phyloP scores from a whole-genome alignment of 2,888 invertebrate genomes.

The Drosophila ustulata region DNA sequence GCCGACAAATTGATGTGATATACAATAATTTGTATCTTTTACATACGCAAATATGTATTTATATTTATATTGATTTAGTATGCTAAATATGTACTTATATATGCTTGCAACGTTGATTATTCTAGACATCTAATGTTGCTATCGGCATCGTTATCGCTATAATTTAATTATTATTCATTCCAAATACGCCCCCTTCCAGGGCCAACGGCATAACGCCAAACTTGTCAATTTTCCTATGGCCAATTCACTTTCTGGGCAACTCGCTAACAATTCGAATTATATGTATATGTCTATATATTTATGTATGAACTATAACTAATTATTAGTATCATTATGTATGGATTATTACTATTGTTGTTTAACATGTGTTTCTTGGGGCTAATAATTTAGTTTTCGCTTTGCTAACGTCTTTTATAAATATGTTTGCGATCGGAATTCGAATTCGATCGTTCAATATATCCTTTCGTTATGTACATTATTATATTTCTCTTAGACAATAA shows the following conservation, averaged over 20 bases:
- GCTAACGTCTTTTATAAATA: constrained; percentile 70
- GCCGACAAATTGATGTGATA: constrained; percentile 71
- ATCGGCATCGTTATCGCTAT: constrained; percentile 52
- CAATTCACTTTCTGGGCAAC: constrained; percentile 52
- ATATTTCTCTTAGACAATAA: constrained; percentile 56
- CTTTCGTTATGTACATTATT: constrained; percentile 64
- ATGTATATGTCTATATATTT: constrained; percentile 37
- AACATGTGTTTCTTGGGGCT: constrained; percentile 73
- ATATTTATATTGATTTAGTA: constrained; percentile 32
- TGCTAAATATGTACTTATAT: constrained; percentile 45
- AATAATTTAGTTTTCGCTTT: constrained; percentile 63
- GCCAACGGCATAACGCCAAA: constrained; percentile 36
- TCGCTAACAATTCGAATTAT: constrained; percentile 55
- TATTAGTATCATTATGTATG: constrained; percentile 21
- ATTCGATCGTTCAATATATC: constrained; percentile 53
- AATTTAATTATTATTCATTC: constrained; percentile 44
- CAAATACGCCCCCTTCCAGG: constrained; percentile 45
- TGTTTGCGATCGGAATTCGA: constrained; percentile 40
- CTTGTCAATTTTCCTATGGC: constrained; percentile 59
- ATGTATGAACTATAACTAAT: constrained; percentile 25
- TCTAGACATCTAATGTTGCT: constrained; percentile 73
- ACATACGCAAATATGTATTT: constrained; percentile 12
- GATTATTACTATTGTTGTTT: constrained; percentile 65
- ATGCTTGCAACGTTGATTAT: constrained; percentile 67
- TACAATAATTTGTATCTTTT: constrained; percentile 59